Conservation (phyloP, 2,113 vertebrate genomes). For the Lepisosteus oculatus region DNA sequence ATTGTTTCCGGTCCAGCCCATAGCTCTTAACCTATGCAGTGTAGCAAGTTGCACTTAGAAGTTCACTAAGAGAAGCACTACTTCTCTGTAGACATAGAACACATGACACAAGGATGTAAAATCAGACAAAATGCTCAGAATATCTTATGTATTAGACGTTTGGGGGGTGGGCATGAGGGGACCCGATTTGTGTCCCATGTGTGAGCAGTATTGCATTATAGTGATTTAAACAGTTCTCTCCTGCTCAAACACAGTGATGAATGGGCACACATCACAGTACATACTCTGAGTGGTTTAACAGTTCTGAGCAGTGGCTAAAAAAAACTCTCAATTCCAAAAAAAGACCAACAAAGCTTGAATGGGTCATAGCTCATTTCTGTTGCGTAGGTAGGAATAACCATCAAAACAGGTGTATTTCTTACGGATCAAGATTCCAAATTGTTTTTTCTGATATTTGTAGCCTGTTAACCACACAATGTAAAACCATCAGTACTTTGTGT, state of each 20-base stretch:
- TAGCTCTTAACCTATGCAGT: not conserved
- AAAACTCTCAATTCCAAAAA: constrained; percentile 4
- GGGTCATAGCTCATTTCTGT: not conserved
- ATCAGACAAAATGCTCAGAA: not conserved
- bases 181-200: constrained; percentile 3
- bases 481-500: too few species aligned
- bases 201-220: not conserved
- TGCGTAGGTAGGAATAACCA: not conserved
- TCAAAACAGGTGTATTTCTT: not conserved
- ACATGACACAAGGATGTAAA: not conserved
- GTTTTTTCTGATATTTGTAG: not conserved
- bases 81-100: not conserved
- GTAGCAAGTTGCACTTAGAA: not conserved
- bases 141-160: not conserved
- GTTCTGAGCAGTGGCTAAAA: constrained; percentile 6
- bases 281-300: constrained; percentile 3
- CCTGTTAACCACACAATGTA: too few species aligned
- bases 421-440: not conserved
- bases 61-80: too few species aligned
- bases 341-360: not conserved
- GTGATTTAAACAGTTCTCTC: constrained; percentile 13
- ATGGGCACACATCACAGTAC: constrained; percentile 5
- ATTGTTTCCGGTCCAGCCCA: not conserved
- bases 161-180: not conserved
- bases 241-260: constrained; percentile 10